Evolutionary conservation across 2,888 invertebrate genomes (phyloP), one percentile per base, ranked within the genome.

Genomic region (Siphlonurus alternatus): DNA sequence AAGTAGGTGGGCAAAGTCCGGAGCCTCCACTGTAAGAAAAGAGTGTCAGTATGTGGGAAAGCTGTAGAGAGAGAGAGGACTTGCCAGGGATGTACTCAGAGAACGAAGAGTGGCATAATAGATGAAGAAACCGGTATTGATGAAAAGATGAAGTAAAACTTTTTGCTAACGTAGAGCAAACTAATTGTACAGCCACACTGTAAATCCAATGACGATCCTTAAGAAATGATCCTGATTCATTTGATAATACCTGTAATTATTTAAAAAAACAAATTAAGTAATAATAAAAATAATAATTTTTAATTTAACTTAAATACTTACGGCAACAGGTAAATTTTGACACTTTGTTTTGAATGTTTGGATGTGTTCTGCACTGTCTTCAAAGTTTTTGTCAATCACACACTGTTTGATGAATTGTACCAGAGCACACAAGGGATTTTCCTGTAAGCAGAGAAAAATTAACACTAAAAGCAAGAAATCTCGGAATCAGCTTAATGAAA

Each of bases 91-190:
- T 56, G 56, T 56, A 56, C n/a, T 56, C 56, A 10, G 56, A 56
- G 65, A 75, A 72, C 19, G 72, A 68, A 51, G 68, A 70, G 1
- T 70, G 68, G 10, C 71, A 68, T 24, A 76, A 65, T 24, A 68
- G 64, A n/a, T 79, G 77, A 1, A 89, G 73, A 67, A 87, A 83
- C 69, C 82, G 79, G 38, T 82, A 79, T 72, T 86, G 85, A 69
- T 84, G 81, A 68, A 79, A 79, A 0, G 81, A 78, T 63, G 86
- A 87, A 53, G 79, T 78, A 67, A 87, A 84, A 68, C 82, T 81
- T 66, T 80, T 75, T 63, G 80, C 80, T 0, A 89, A 72, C 1
- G 84, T 80, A 1, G 80, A 76, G 65, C 83, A 78, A n/a, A 86
- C 75, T 24, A 88, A 74, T 7, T 79, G 78, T 22, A 84, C 78